Base-by-base conservation (phyloP, 2,113 vertebrate genomes). In the Trochalopteron elliotii region DNA sequence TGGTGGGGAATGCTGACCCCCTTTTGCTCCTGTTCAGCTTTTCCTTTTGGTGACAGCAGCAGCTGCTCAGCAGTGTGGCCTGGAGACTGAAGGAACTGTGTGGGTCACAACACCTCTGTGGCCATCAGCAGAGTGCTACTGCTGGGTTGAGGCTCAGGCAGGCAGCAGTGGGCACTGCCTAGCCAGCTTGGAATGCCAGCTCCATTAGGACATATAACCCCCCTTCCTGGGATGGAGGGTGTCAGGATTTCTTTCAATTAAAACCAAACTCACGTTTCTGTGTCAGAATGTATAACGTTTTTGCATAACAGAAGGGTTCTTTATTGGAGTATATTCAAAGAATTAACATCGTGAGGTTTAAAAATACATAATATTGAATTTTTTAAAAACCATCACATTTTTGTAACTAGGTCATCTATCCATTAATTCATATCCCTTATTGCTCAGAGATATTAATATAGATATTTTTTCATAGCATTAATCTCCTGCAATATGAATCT, bases 351-450 rank as follows among this genome's bases (percentile, higher is more conserved):
- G 47, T 15, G 50, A 90, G 68, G 47, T 59, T 96, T 96, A 85
- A 95, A 97, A 93, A 93, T 85, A 87, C 44, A 94, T 86, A 35
- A 11, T 84, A 83, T 42, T 96, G 87, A 90, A 68, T 95, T 95
- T 91, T 96, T 95, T 79, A 10, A 37, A 91, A 95, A 71, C 42
- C 19, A 35, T 63, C 37, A 21, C 42, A 24, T 96, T 96, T 90
- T 69, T 91, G 33, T 94, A 97, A 97, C 83, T 97, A 79, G 97
- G 97, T 97, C 96, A 94, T 95, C 84, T 94, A 78, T 83, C 95
- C 94, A 94, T 96, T 97, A 96, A 78, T 90, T 96, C 84, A 74
- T 64, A 76, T 47, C 91, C 37, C 53, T 95, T 91, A 87, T 90
- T 96, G 61, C 84, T 90, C 61, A 93, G 83, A 94, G 67, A 86